Conservation (phyloP, 2,888 invertebrate species). For the Kuschelorhynchus macadamiae region DNA sequence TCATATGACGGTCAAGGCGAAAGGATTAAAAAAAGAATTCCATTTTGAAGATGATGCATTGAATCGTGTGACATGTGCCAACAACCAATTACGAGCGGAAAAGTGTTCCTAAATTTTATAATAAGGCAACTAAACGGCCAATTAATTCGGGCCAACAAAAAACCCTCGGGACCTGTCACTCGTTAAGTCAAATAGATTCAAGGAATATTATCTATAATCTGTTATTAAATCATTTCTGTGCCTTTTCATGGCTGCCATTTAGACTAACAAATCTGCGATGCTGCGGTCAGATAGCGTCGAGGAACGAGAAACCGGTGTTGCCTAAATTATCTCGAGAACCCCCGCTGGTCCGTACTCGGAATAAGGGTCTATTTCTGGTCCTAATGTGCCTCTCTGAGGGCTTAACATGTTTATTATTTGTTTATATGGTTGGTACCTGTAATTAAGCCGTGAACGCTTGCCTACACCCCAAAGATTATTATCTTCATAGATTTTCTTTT, state of each 20-base stretch:
- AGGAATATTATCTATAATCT: conserved; percentile 48
- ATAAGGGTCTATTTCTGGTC: conserved; percentile 56
- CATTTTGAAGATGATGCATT: neutral
- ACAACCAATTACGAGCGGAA: conserved; percentile 29
- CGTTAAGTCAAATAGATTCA: conserved; percentile 48
- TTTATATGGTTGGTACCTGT: conserved; percentile 11
- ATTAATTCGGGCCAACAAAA: conserved; percentile 32
- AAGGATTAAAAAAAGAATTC: neutral
- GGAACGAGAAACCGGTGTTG: conserved; percentile 55
- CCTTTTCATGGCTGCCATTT: conserved; percentile 52
- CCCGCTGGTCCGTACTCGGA: conserved; percentile 52
- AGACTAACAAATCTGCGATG: conserved; percentile 56
- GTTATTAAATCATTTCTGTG: conserved; percentile 52
- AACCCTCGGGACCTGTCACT: conserved; percentile 42
- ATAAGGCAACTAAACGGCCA: conserved; percentile 35
- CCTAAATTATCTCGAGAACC: conserved; percentile 45
- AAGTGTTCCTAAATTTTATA: conserved; percentile 30
- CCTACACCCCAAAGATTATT: too few species aligned
- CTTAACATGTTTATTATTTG: conserved; percentile 41
- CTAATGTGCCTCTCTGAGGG: conserved; percentile 49
- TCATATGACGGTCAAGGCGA: neutral
- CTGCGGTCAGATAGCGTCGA: conserved; percentile 53
- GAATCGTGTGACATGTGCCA: conserved; percentile 9
- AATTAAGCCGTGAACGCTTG: neutral
- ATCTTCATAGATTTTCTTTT: too few species aligned